phyloP scores from a whole-genome alignment of 2,888 invertebrate species.

The Drosophila colorata region DNA sequence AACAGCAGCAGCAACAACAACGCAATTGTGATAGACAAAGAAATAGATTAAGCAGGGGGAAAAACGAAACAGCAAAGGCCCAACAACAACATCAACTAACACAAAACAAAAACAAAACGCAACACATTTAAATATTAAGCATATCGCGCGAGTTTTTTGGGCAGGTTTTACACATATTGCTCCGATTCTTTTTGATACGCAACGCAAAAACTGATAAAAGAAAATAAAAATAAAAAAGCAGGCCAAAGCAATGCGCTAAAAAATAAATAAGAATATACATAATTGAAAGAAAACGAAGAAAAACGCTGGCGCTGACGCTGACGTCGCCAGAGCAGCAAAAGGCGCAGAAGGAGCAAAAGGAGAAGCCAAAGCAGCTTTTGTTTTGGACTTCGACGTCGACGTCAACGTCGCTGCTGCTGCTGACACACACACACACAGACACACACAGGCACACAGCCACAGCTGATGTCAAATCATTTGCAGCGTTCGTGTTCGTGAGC shows the following conservation, averaged over 20 bases:
- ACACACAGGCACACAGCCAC: constrained; percentile 46
- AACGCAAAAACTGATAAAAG: constrained; percentile 54
- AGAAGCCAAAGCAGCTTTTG: constrained; percentile 53
- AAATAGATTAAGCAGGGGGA: constrained; percentile 75
- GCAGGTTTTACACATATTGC: constrained; percentile 47
- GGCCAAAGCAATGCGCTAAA: constrained; percentile 56
- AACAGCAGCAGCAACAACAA: constrained; percentile 69
- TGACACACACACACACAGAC: constrained; percentile 32
- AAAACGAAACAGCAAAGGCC: constrained; percentile 47
- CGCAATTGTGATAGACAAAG: constrained; percentile 82
- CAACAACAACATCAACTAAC: constrained; percentile 32
- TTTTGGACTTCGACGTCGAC: constrained; percentile 49
- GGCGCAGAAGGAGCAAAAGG: constrained; percentile 30
- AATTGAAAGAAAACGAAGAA: constrained; percentile 37
- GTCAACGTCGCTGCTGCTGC: constrained; percentile 54
- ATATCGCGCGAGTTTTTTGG: constrained; percentile 53
- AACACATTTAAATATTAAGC: constrained; percentile 55
- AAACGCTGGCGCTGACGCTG: constrained; percentile 39
- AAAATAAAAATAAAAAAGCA: constrained; percentile 41
- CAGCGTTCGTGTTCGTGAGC: constrained; percentile 65
- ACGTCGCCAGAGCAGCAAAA: constrained; percentile 30
- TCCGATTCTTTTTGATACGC: constrained; percentile 50
- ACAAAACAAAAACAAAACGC: constrained; percentile 52
- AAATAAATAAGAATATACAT: constrained; percentile 64
- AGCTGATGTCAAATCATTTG: constrained; percentile 77